Base-by-base conservation (phyloP, 2,797 vertebrate genomes). In the Etheostoma nigrum region DNA sequence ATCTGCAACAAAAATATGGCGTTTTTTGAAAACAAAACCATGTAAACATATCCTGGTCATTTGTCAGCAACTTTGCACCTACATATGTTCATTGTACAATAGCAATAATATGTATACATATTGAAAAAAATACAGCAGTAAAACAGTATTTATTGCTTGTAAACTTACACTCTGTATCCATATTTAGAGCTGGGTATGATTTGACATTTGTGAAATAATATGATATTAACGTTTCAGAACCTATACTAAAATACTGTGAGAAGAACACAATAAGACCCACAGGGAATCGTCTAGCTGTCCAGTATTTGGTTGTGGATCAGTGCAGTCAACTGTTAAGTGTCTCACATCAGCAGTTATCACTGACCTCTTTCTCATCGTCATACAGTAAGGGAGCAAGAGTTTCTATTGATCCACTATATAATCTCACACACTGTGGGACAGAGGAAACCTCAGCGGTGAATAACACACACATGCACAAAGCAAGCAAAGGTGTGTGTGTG, bases 341-440 rank as follows among this genome's bases (percentile, higher is more conserved):
- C 72, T 85, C 84, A 84, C 74, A 84, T 89, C 74, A 89, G 74
- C 76, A 67, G 61, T 72, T 70, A 76, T 66, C 33, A 11, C 62
- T 67, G 67, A 83, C 74, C 72, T 8, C 70, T 62, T 61, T 83
- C 47, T 79, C 54, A 59, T 60, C 44, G 64, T 45, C 48, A 40
- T 10, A 40, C 9, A 40, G 27, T 27, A 33, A 59, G 44, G 60
- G 70, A 67, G 67, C 62, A 70, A 16, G 30, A 53, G n/a, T 25
- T 82, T 76, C 62, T 81, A 86, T 86, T 47, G 84, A 91, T 83
- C 72, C 15, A 4, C 67, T 23, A 69, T 79, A 73, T 82, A 76
- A 72, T 74, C 54, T 64, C 63, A 72, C 68, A 59, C 51, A 30
- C 54, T 25, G 70, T 40, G 8, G 13, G 45, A 42, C 9, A 6